Conservation (phyloP, 1,140 invertebrate species). For the Conus betulinus region DNA sequence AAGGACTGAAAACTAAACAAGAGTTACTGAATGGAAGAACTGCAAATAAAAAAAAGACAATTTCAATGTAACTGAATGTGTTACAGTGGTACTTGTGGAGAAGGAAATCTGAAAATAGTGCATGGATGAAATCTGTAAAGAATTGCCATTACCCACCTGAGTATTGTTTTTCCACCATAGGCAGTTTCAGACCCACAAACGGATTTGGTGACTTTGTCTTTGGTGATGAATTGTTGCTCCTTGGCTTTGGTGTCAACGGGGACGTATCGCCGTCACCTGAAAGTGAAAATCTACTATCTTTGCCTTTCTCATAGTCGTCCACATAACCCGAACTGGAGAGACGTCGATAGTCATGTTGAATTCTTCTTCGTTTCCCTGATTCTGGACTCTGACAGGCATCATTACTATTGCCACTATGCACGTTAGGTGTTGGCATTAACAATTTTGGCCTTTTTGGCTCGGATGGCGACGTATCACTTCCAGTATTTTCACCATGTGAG, state of each 20-base stretch:
- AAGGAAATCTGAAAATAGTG: no score
- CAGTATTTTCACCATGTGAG: background rate
- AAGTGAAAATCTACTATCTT: slow-evolving; percentile 65
- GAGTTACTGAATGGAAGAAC: no score
- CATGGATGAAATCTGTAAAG: no score
- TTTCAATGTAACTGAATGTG: no score
- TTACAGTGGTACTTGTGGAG: no score
- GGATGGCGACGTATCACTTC: slow-evolving; percentile 35
- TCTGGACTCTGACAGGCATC: slow-evolving; percentile 64
- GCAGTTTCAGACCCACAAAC: slow-evolving; percentile 10
- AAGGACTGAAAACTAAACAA: no score
- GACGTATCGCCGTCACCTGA: slow-evolving; percentile 58
- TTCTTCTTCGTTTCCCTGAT: slow-evolving; percentile 64
- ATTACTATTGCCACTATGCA: slow-evolving; percentile 25
- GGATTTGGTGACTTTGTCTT: slow-evolving; percentile 57
- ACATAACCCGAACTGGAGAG: slow-evolving; percentile 72
- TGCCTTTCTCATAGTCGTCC: slow-evolving; percentile 69
- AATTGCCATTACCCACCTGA: background rate
- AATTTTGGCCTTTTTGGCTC: slow-evolving; percentile 60
- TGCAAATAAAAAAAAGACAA: no score
- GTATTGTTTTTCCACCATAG: background rate
- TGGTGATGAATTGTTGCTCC: slow-evolving; percentile 47
- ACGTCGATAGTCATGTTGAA: slow-evolving; percentile 70
- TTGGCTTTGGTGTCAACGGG: slow-evolving; percentile 52
- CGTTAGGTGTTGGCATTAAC: slow-evolving; percentile 39